These are phyloP conservation scores for Pristiophorus japonicus DNA, from an alignment of 2,113 vertebrate genomes.

Conservation along the genomic window DNA sequence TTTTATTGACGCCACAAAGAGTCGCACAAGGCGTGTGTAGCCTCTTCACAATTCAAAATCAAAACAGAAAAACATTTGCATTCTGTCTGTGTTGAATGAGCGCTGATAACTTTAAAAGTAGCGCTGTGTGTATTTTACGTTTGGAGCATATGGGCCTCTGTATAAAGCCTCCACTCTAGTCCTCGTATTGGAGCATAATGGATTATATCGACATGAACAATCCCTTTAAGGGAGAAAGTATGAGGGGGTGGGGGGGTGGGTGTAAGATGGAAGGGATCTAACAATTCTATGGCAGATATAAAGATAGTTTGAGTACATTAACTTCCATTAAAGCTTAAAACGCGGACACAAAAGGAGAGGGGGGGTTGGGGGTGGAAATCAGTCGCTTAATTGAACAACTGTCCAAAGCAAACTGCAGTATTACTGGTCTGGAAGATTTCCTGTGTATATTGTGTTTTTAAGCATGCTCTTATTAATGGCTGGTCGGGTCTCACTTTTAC, in stretches of 20 bases:
- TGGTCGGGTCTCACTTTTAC: constrained; percentile 19
- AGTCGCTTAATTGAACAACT: constrained; percentile 33
- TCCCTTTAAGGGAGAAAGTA: constrained; percentile 27
- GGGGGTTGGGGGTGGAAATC: background rate
- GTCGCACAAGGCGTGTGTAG: background rate
- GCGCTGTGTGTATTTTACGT: background rate
- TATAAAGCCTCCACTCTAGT: background rate
- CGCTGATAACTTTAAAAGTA: background rate
- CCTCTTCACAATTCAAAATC: too few species aligned
- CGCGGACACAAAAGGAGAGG: background rate
- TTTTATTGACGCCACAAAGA: background rate
- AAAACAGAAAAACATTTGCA: background rate
- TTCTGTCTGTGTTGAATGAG: background rate
- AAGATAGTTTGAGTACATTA: constrained; percentile 32
- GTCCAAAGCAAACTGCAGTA: constrained; percentile 31
- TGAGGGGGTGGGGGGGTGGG: background rate
- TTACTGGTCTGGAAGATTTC: constrained; percentile 22
- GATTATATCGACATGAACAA: constrained; percentile 6
- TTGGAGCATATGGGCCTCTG: background rate
- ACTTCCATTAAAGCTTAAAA: constrained; percentile 29
- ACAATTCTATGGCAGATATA: constrained; percentile 28
- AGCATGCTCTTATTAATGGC: constrained; percentile 28
- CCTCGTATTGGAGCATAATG: background rate
- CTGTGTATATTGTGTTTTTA: constrained; percentile 26
- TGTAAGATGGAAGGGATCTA: background rate